phyloP scores from a whole-genome alignment of 1,140 invertebrate species.

The Arctopsyche grandis region DNA sequence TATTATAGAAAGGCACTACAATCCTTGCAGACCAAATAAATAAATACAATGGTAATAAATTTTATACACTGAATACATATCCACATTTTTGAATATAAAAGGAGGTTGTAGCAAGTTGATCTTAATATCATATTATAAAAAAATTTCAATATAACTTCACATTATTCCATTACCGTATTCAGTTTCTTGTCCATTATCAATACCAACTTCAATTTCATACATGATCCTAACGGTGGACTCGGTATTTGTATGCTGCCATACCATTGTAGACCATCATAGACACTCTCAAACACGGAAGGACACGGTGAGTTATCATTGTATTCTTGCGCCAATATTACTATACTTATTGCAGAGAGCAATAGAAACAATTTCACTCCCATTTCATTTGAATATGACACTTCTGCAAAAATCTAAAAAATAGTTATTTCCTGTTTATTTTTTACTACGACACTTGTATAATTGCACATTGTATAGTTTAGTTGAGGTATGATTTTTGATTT shows the following conservation, averaged over 20 bases:
- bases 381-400: too few relatives aligned
- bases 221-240: neutral
- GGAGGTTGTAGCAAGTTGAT: too few relatives aligned
- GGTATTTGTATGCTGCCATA: neutral
- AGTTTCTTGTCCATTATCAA: neutral
- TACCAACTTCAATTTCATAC: neutral
- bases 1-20: neutral
- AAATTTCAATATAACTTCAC: neutral
- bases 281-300: neutral
- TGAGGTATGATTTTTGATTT: too few relatives aligned
- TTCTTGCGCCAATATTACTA: neutral
- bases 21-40: neutral
- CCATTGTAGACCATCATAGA: neutral
- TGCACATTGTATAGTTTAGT: too few relatives aligned
- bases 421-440: too few relatives aligned
- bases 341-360: too few relatives aligned
- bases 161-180: neutral
- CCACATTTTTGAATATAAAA: too few relatives aligned
- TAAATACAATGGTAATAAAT: neutral
- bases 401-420: too few relatives aligned
- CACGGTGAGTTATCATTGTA: slow-evolving; percentile 4
- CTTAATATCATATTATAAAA: neutral
- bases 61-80: too few relatives aligned
- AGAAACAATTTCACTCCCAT: too few relatives aligned
- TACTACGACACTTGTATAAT: too few relatives aligned